These are phyloP conservation scores for Heterotilapia buettikoferi DNA, from an alignment of 2,113 vertebrate species.

Conservation along the genomic window DNA sequence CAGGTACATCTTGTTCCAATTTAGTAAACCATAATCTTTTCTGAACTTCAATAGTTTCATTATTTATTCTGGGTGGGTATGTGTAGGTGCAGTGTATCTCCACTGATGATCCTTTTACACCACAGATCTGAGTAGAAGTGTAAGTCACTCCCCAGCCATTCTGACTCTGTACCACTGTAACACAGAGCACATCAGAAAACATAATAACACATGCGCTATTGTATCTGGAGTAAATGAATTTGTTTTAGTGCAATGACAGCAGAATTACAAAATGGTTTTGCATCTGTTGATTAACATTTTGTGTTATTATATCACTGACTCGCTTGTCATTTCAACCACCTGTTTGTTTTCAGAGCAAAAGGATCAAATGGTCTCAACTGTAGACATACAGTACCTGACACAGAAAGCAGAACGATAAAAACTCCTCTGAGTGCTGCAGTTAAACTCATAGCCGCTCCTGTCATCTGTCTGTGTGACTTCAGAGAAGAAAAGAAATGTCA, in stretches of 20 bases:
- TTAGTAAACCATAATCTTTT: neutral
- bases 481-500: neutral
- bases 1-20: rapidly evolving
- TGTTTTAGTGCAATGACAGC: neutral
- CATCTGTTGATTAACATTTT: neutral
- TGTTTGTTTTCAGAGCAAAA: neutral
- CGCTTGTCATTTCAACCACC: neutral
- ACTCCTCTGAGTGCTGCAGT: neutral
- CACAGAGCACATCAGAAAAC: neutral
- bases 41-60: neutral
- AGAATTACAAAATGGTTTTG: neutral
- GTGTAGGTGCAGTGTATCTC: neutral
- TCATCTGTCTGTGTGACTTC: neutral
- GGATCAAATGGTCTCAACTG: neutral
- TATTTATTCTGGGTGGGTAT: neutral
- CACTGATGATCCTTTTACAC: neutral
- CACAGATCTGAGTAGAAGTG: neutral
- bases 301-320: neutral
- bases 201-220: neutral
- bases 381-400: neutral
- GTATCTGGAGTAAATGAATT: neutral
- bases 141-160: neutral
- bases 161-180: neutral
- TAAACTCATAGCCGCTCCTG: neutral
- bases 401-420: neutral